Percentiles rank a stretch among this genome's conserved stretches.
phyloP scores from a whole-genome alignment of 2,797 vertebrate genomes.

The Anas georgica region DNA sequence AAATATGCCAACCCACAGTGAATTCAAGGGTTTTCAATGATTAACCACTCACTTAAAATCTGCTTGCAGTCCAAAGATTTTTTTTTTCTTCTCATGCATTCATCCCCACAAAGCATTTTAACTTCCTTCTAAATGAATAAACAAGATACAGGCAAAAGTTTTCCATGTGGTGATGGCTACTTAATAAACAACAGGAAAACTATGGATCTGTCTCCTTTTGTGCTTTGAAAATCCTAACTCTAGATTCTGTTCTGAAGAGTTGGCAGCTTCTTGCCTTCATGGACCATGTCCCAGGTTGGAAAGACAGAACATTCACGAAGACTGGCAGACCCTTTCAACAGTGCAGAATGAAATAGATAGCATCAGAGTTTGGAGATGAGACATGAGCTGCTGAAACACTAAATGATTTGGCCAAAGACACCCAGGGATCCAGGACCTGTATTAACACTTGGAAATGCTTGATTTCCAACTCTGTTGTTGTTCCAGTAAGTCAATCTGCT shows the following conservation, averaged over 20 bases:
- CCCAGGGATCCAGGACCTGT: background rate
- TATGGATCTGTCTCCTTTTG: background rate
- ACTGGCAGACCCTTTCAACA: background rate
- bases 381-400: background rate
- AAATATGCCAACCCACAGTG: background rate
- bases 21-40: background rate
- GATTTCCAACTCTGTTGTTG: rapidly evolving
- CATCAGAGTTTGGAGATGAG: background rate
- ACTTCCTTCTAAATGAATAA: background rate
- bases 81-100: background rate
- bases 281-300: background rate
- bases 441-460: background rate
- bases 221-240: background rate
- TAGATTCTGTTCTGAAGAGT: background rate
- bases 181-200: background rate
- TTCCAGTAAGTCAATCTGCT: background rate
- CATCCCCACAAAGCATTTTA: background rate
- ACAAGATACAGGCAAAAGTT: background rate
- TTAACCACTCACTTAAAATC: background rate
- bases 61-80: background rate
- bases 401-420: background rate
- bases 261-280: background rate
- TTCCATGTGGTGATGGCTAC: background rate
- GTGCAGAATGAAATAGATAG: background rate
- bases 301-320: background rate